A percentile compares a stretch with the other conserved stretches of the same genome.
Evolutionary conservation across 2,888 invertebrate species (phyloP).

Genomic region (Chaitophorus viminalis): DNA sequence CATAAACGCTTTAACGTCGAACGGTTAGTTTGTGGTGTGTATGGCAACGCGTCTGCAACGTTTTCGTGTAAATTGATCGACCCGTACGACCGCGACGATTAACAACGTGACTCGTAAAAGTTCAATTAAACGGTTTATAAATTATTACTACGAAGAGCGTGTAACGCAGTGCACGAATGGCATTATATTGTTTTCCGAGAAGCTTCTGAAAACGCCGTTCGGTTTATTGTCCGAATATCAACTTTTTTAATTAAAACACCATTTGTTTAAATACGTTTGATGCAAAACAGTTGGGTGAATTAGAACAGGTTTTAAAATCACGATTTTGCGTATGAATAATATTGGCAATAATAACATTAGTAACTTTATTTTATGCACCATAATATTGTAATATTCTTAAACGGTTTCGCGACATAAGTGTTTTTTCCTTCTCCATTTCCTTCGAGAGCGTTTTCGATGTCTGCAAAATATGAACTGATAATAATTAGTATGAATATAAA

Average conservation of each 20-base stretch:
- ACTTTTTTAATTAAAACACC: background rate
- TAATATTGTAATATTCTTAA: background rate
- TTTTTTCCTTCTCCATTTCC: too few relatives aligned
- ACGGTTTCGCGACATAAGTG: background rate
- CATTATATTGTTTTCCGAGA: background rate
- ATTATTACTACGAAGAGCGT: background rate
- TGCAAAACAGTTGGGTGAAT: background rate
- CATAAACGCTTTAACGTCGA: background rate
- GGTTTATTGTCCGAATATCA: background rate
- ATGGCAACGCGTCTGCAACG: background rate
- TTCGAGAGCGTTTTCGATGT: background rate
- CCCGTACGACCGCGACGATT: background rate
- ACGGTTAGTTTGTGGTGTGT: background rate
- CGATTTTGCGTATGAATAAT: background rate
- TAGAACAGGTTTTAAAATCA: background rate
- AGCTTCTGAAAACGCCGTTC: background rate
- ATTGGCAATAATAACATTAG: background rate
- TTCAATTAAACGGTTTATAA: background rate
- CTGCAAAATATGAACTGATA: too few relatives aligned
- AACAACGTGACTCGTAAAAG: background rate
- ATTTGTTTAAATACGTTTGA: background rate
- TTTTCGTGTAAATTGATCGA: background rate
- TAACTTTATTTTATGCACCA: too few relatives aligned
- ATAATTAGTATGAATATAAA: too few relatives aligned
- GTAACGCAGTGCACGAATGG: background rate